Evolutionary conservation across 2,888 invertebrate genomes (phyloP), one percentile per base, ranked within the genome.

Genomic region (Crossocerus cetratus): DNA sequence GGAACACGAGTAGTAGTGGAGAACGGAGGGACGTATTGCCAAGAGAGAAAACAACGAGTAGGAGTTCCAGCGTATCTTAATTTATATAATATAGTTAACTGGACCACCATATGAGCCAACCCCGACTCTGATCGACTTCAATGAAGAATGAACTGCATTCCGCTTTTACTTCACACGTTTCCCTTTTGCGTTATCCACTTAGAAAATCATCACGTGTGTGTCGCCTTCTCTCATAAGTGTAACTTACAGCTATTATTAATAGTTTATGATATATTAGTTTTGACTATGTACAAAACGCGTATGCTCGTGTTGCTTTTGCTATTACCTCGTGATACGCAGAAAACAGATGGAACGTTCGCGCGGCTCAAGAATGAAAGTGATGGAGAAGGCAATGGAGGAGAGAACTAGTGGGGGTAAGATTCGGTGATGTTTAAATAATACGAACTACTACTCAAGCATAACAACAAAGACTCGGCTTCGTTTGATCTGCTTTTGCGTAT

Each of bases 191-290:
- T 32, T 81, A 83, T 81, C 76, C 77, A 78, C 70, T 82, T 82
- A 85, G 80, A 83, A 83, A 82, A 81, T 66, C 79, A 65, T 49
- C 49, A 74, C 76, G 73, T 69, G 61, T 74, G 61, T 76, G 44
- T 75, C 74, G 69, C 64, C 42, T 54, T 70, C 73, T 62, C 59
- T 68, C 62, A 42, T 69, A 76, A 68, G 64, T 73, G 65, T 77
- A 73, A 73, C 81, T 83, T 80, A 81, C 65, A 76, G 22, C 80
- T 86, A 84, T 79, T 80, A 81, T 83, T 86, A 86, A 83, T 86
- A 82, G 84, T 85, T 85, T 86, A 86, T 84, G 86, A 87, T 88
- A 88, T 86, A 88, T 87, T 88, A 87, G 83, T 85, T 83, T 83
- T 86, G 74, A 84, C 83, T 87, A 86, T 86, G 81, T 86, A 85